These are phyloP conservation scores for Tachypleus tridentatus DNA, from an alignment of 1,140 invertebrate genomes.

Conservation along the genomic window DNA sequence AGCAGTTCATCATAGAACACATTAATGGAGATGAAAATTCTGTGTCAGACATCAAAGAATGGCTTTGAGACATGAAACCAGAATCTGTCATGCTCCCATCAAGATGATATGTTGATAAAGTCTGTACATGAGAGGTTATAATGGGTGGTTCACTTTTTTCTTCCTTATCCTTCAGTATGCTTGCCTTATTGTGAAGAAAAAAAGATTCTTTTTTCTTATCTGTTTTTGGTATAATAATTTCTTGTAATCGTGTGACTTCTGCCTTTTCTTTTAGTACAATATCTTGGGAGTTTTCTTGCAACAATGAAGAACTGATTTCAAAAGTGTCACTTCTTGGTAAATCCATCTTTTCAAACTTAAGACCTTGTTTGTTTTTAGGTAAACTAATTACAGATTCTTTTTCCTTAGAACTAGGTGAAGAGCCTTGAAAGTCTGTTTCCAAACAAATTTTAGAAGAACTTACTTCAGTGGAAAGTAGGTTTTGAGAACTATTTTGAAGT, in stretches of 20 bases:
- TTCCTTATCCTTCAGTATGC: neutral
- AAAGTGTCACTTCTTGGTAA: neutral
- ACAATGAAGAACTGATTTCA: neutral
- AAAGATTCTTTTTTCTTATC: constrained; percentile 5
- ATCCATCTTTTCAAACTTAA: neutral
- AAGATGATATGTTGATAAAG: neutral
- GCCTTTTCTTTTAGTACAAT: neutral
- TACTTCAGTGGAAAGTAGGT: too few relatives aligned
- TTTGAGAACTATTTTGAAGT: too few relatives aligned
- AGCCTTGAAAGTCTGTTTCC: too few relatives aligned
- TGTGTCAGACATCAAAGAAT: constrained; percentile 15
- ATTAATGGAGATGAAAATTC: constrained; percentile 10
- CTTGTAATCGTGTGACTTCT: neutral
- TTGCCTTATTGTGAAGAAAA: neutral
- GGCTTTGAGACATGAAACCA: constrained; percentile 20
- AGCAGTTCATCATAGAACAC: constrained; percentile 13
- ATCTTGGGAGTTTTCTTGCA: neutral
- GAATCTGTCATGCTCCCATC: constrained; percentile 22
- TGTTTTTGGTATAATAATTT: too few relatives aligned
- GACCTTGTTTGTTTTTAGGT: neutral
- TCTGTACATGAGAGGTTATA: constrained; percentile 3
- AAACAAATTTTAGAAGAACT: too few relatives aligned
- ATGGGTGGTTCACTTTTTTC: constrained; percentile 3
- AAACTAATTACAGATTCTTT: neutral
- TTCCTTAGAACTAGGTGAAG: too few relatives aligned